phyloP scores from a whole-genome alignment of 1,140 invertebrate genomes.

The Proales similis region DNA sequence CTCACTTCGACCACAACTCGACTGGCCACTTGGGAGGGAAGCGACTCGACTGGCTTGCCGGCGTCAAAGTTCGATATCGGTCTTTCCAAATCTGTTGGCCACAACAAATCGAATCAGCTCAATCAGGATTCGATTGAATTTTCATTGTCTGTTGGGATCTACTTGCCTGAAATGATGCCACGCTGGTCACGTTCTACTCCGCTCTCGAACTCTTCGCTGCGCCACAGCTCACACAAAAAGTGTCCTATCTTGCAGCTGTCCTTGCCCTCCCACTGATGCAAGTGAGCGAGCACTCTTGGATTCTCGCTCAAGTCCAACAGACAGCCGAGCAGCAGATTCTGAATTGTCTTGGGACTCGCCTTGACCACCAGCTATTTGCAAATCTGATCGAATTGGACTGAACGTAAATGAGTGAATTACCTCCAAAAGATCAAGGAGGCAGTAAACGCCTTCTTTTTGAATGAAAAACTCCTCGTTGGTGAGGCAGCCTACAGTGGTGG shows the following conservation, averaged over 20 bases:
- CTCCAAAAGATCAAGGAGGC: conserved; percentile 51
- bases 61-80: conserved; percentile 6
- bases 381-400: not conserved
- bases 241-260: conserved; percentile 47
- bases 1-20: conserved; percentile 46
- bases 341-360: conserved; percentile 49
- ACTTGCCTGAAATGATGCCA: conserved; percentile 46
- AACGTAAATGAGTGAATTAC: conserved; percentile 40
- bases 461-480: conserved; percentile 51
- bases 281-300: conserved; percentile 48
- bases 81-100: not conserved
- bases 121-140: not conserved
- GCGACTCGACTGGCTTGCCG: conserved; percentile 10
- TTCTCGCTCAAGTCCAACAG: conserved; percentile 52
- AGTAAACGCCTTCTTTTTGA: conserved; percentile 51
- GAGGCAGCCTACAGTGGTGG: conserved; percentile 48
- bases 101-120: conserved; percentile 17
- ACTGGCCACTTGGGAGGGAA: conserved; percentile 18
- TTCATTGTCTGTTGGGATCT: no score
- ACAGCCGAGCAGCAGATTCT: conserved; percentile 51
- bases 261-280: conserved; percentile 48
- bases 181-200: conserved; percentile 45
- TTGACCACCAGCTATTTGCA: conserved; percentile 35
- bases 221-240: conserved; percentile 52
- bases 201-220: conserved; percentile 50